A percentile compares a stretch with the other conserved stretches of the same genome.
Conservation (phyloP, 2,888 invertebrate species). For the Dyspetes luteomarginatus region DNA sequence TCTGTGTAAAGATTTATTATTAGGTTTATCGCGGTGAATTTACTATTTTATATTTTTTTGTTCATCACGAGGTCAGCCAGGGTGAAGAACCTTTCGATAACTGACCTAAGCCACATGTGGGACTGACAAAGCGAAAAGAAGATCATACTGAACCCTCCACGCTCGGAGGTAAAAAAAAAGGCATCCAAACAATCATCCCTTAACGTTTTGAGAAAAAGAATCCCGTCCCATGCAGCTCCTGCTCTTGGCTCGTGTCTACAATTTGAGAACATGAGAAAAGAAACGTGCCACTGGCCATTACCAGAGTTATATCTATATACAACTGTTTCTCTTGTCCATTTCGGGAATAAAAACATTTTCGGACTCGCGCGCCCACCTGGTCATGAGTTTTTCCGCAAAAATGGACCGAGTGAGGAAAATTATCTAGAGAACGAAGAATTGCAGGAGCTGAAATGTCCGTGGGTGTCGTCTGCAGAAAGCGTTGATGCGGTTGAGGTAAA, state of each 20-base stretch:
- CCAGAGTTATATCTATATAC: slow-evolving; percentile 45
- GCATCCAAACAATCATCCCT: slow-evolving; percentile 4
- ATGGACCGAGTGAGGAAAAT: slow-evolving; percentile 10
- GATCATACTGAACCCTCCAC: slow-evolving; percentile 12
- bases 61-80: slow-evolving; percentile 21
- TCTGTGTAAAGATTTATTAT: background rate
- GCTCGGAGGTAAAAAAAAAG: slow-evolving; percentile 4
- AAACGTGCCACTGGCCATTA: slow-evolving; percentile 10
- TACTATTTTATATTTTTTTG: background rate
- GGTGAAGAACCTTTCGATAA: background rate
- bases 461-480: slow-evolving; percentile 12
- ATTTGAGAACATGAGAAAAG: slow-evolving; percentile 6
- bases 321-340: background rate
- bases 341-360: slow-evolving; percentile 40
- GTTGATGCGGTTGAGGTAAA: slow-evolving; percentile 26
- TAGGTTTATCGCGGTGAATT: slow-evolving; percentile 21
- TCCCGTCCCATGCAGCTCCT: slow-evolving; percentile 5
- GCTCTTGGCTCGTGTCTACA: background rate
- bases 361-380: slow-evolving; percentile 22
- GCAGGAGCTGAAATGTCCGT: slow-evolving; percentile 16
- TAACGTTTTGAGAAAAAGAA: slow-evolving; percentile 7
- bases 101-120: slow-evolving; percentile 16
- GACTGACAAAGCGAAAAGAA: slow-evolving; percentile 18
- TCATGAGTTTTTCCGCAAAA: slow-evolving; percentile 19
- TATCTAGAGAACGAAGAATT: background rate